Evolutionary conservation across 2,888 invertebrate genomes (phyloP).

Genomic region (Diplazon laetatorius): DNA sequence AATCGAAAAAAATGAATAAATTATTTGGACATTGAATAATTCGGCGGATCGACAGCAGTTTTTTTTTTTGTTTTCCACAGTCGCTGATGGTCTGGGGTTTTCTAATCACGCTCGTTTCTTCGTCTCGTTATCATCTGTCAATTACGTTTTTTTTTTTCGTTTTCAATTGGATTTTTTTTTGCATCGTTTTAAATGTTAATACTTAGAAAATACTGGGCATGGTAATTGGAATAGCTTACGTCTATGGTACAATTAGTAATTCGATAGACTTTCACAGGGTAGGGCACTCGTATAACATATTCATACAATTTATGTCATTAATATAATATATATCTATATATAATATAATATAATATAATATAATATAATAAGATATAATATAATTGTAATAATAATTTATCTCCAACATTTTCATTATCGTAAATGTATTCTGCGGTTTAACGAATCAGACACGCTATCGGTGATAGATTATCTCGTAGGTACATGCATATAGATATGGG

Average conservation of each 20-base stretch:
- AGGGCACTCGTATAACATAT: slow-evolving; percentile 72
- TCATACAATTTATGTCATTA: slow-evolving; percentile 66
- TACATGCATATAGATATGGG: slow-evolving; percentile 9
- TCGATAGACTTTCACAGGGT: slow-evolving; percentile 73
- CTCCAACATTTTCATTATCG: slow-evolving; percentile 42
- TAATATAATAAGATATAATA: too few relatives aligned
- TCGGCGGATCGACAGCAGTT: too few relatives aligned
- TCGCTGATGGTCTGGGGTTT: too few relatives aligned
- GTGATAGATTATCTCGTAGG: not conserved
- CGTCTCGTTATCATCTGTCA: not conserved
- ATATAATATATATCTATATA: slow-evolving; percentile 62
- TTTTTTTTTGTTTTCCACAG: too few relatives aligned
- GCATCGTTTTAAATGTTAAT: slow-evolving; percentile 64
- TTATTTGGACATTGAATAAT: too few relatives aligned
- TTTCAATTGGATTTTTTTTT: slow-evolving; percentile 53
- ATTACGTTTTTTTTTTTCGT: slow-evolving; percentile 5
- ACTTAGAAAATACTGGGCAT: slow-evolving; percentile 79
- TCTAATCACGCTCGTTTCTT: too few relatives aligned
- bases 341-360: slow-evolving; percentile 20
- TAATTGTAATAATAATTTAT: slow-evolving; percentile 63
- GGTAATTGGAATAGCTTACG: slow-evolving; percentile 75
- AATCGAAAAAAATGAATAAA: too few relatives aligned
- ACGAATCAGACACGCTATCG: slow-evolving; percentile 11
- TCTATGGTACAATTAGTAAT: slow-evolving; percentile 73
- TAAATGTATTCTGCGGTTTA: slow-evolving; percentile 34